A percentile compares a stretch with the other conserved stretches of the same genome.
Evolutionary conservation across 2,113 vertebrate genomes (phyloP).

Genomic region (Aphyosemion australe): DNA sequence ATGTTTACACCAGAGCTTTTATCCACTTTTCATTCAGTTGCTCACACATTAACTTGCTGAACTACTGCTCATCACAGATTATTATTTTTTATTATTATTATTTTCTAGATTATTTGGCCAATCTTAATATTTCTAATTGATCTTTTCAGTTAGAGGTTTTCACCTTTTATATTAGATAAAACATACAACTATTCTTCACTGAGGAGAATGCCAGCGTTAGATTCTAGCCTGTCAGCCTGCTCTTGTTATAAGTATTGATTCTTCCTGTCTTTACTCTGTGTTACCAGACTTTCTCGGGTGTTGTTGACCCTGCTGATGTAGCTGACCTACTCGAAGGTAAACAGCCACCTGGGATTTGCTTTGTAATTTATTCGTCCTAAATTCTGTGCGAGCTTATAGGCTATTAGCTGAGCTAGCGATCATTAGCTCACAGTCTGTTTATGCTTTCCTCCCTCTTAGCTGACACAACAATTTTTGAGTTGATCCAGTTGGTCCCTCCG

Average conservation of each 20-base stretch:
- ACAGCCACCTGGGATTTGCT: slow-evolving; percentile 61
- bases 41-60: background rate
- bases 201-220: slow-evolving; percentile 11
- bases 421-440: slow-evolving; percentile 61
- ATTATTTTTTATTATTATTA: background rate
- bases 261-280: slow-evolving; percentile 45
- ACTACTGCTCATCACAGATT: background rate
- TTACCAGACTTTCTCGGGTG: slow-evolving; percentile 82
- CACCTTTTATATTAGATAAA: slow-evolving; percentile 13
- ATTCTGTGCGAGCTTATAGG: slow-evolving; percentile 54
- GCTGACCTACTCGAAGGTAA: slow-evolving; percentile 89
- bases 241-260: slow-evolving; percentile 61
- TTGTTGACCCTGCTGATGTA: slow-evolving; percentile 90
- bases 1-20: background rate
- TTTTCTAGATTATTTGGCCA: too few species aligned
- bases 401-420: slow-evolving; percentile 60
- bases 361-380: slow-evolving; percentile 54
- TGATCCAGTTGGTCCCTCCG: slow-evolving; percentile 92
- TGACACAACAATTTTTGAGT: slow-evolving; percentile 90
- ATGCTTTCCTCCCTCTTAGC: slow-evolving; percentile 78
- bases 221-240: slow-evolving; percentile 24
- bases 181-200: slow-evolving; percentile 1
- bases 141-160: slow-evolving; percentile 21
- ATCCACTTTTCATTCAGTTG: too few species aligned
- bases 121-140: background rate